These are phyloP conservation scores for Xestoiulus laeticollis DNA, from an alignment of 2,888 invertebrate species.

Conservation along the genomic window DNA sequence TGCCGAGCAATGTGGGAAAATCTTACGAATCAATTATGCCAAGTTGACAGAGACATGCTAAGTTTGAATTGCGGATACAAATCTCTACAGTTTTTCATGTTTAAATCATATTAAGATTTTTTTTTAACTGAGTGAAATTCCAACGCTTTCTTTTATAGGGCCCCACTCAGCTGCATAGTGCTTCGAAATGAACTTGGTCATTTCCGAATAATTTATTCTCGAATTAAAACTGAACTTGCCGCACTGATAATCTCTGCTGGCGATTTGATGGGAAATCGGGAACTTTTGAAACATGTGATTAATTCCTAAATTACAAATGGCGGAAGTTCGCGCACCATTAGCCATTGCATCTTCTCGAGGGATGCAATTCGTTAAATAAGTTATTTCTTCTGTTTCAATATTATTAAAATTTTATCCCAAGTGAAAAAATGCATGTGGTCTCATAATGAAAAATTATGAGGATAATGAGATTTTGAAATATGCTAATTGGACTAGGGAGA, in stretches of 20 bases:
- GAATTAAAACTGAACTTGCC: neutral
- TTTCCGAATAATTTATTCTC: neutral
- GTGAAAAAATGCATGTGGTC: no score
- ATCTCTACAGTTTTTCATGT: slow-evolving; percentile 2
- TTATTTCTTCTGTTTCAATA: no score
- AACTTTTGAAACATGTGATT: neutral
- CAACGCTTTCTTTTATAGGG: neutral
- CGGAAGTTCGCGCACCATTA: neutral
- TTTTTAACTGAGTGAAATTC: neutral
- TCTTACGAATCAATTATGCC: slow-evolving; percentile 30
- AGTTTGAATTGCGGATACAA: neutral
- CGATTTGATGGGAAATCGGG: neutral
- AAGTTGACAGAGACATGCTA: slow-evolving; percentile 25
- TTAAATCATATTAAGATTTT: neutral
- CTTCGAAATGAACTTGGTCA: neutral
- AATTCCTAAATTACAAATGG: neutral
- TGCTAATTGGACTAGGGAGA: no score
- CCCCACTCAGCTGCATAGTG: neutral
- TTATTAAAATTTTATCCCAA: no score
- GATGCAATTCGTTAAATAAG: no score
- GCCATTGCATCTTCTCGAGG: neutral
- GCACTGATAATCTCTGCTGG: neutral
- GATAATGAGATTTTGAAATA: no score
- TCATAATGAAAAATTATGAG: no score
- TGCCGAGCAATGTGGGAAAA: slow-evolving; percentile 32